A percentile compares a stretch with the other conserved stretches of the same genome.
These are phyloP conservation scores for Protobothrops flavoviridis DNA, from an alignment of 2,113 vertebrate genomes.

Conservation along the genomic window DNA sequence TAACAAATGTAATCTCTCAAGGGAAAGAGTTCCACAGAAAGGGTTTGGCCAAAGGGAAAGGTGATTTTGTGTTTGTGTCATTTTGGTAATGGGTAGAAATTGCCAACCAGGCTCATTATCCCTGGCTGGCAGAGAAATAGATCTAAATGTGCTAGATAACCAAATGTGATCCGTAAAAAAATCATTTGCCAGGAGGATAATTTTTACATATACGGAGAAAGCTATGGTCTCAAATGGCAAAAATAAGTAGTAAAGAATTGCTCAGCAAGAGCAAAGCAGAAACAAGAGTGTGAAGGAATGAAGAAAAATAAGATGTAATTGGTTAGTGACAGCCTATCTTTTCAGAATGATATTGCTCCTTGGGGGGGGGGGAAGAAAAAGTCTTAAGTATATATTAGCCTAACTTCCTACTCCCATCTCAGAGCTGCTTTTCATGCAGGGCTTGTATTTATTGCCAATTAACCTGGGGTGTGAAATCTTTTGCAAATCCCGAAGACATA, in stretches of 20 bases:
- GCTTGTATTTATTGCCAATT: constrained; percentile 4
- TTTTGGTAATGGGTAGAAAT: not conserved
- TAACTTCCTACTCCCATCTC: not conserved
- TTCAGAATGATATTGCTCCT: not conserved
- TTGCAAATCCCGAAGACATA: not conserved
- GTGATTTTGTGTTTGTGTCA: not conserved
- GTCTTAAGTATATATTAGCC: not conserved
- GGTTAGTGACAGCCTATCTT: not conserved
- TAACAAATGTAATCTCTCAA: not conserved
- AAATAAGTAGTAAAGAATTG: not conserved
- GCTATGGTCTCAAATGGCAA: not conserved
- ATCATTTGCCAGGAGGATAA: not conserved
- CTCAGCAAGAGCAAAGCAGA: not conserved
- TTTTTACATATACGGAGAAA: not conserved
- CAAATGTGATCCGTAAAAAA: not conserved
- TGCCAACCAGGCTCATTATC: not conserved
- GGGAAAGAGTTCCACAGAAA: not conserved
- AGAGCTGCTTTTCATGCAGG: not conserved
- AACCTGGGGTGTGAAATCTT: not conserved
- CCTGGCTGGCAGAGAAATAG: not conserved
- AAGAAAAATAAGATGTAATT: not conserved
- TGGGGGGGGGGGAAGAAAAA: not conserved
- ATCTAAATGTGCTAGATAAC: not conserved
- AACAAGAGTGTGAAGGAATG: not conserved
- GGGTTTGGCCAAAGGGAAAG: not conserved